A percentile compares a stretch with the other conserved stretches of the same genome.
These are phyloP conservation scores for Polyommatus iphigenia DNA, from an alignment of 2,888 invertebrate species.

Conservation along the genomic window DNA sequence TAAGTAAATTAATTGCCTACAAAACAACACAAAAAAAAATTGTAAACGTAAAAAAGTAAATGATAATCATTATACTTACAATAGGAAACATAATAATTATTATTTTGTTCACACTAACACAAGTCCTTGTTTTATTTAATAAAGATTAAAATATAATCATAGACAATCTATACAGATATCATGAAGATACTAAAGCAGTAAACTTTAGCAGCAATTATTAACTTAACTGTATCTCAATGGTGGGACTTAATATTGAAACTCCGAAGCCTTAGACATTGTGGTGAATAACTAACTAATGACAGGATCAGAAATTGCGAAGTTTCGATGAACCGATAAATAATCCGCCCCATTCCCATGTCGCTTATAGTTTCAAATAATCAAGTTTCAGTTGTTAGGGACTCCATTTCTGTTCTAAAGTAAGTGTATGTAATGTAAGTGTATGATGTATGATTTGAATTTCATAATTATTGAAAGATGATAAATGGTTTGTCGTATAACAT, in stretches of 20 bases:
- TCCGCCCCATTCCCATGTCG: conserved; percentile 41
- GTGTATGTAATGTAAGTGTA: neutral
- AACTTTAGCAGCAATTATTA: conserved; percentile 46
- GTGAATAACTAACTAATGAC: conserved; percentile 62
- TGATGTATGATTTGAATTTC: neutral
- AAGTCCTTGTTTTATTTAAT: neutral
- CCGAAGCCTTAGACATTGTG: conserved; percentile 50
- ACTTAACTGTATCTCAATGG: conserved; percentile 58
- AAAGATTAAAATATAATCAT: neutral
- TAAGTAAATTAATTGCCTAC: too few species aligned
- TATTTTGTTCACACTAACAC: neutral
- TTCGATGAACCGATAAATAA: conserved; percentile 61
- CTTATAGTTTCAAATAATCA: conserved; percentile 34
- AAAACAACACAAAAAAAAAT: too few species aligned
- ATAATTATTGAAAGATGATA: too few species aligned
- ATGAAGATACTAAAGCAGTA: conserved; percentile 39
- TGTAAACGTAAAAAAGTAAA: too few species aligned
- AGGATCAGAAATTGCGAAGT: conserved; percentile 62
- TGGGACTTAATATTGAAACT: conserved; percentile 60
- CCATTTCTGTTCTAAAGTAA: neutral
- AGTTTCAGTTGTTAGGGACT: neutral
- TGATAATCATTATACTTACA: too few species aligned
- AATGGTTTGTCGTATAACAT: too few species aligned
- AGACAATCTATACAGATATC: conserved; percentile 35
- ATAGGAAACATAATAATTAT: neutral